Conservation (phyloP, 2,113 vertebrate species). For the Danio rerio region GRCz12tu NC_133182.1:19557001-19557500, state of each 20-base stretch:
- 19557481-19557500: background rate
- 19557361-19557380: background rate
- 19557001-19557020: too few relatives aligned
- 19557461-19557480: background rate
- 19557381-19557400: conserved; percentile 35
- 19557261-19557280: background rate
- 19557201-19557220: too few relatives aligned
- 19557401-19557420: conserved; percentile 67
- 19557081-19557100: too few relatives aligned
- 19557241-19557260: conserved; percentile 1
- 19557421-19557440: conserved; percentile 66
- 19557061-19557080: too few relatives aligned
- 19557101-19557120: too few relatives aligned
- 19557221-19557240: background rate
- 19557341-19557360: conserved; percentile 20
- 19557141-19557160: too few relatives aligned
- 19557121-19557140: too few relatives aligned
- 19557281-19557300: background rate
- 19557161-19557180: too few relatives aligned
- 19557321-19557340: conserved; percentile 18
- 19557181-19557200: too few relatives aligned
- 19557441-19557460: conserved; percentile 53
- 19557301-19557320: background rate
- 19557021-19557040: too few relatives aligned
- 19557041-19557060: too few relatives aligned